Evolutionary conservation across 2,888 invertebrate species (phyloP), one percentile per base, ranked within the genome.

Genomic region (Melipona beecheii): DNA sequence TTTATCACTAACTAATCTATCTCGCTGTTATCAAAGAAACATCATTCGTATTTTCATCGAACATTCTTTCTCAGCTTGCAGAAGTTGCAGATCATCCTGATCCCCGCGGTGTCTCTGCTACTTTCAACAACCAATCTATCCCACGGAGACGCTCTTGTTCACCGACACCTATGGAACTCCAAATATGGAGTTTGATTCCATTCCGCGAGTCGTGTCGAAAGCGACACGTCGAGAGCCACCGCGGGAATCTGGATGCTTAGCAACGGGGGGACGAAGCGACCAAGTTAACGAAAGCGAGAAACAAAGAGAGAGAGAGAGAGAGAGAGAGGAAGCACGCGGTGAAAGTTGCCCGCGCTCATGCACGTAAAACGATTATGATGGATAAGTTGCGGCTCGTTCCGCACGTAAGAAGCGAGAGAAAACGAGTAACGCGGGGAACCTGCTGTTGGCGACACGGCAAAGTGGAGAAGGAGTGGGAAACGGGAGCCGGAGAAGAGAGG

Each of bases 331-430:
- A 31, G 17, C 60, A 60, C 84, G 77, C 81, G 84, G 90, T 86
- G 87, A 90, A 92, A 91, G 89, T 92, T 87, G 80, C 71, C 85
- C 72, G 90, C 90, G 86, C 85, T 86, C 86, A 81, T 84, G 86
- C 89, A 87, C 91, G 90, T 91, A 90, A 91, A 92, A 87, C 91
- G 91, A 91, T 92, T 92, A 92, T 91, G 91, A 92, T 88, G 91
- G 89, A 91, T 91, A 92, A 91, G 89, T 88, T 84, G 89, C 86
- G 89, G 87, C 81, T 89, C 87, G 90, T 89, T 90, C 89, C 86
- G 85, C 86, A 79, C 86, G 87, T 90, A 88, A 90, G 88, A 88
- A 90, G 86, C 87, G 78, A 70, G 70, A 80, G 60, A 27, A 60
- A 60, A 88, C 76, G 75, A 75, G 86, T 58, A 79, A 77, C 54